Evolutionary conservation across 2,113 vertebrate genomes (phyloP), one percentile per base, ranked within the genome.

Genomic region (Seriola rivoliana): DNA sequence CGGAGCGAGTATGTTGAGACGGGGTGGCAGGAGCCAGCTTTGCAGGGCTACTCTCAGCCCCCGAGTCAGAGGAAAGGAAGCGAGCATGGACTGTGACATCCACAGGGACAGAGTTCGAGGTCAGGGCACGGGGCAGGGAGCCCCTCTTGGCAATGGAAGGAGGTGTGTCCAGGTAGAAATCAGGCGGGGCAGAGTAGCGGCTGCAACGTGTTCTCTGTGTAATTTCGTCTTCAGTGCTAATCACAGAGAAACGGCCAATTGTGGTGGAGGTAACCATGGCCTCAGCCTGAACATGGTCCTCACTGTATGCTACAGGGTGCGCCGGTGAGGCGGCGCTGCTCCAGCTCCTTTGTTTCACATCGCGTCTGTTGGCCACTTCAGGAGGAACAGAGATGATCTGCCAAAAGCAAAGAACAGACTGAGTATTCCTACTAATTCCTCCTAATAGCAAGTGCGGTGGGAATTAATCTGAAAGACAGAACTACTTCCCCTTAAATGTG

Each of bases 171-270:
- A 98, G 89, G 91, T 97, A 99, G 83, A 99, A 97, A 0, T 98
- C 98, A 0, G 98, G 98, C 0, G 98, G 97, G 0, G 98, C 97
- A 0, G 98, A 99, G 92, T 98, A 99, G 65, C 98, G 94, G 89
- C 97, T 93, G 93, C 95, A 96, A 10, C 96, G 96, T 0, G 95
- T 96, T 4, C 94, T 93, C 84, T 96, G 91, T 1, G 97, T 97
- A 54, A 96, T 92, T n/a, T 97, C 97, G 0, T 98, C 97, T 78
- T 97, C 96, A 0, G 93, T 95, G 95, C 96, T 98, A 71, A 97
- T 89, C 52, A 98, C 98, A 0, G 97, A 98, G 92, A 99, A 99
- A 75, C 98, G 97, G 72, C 98, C 98, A 52, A 99, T 97, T 0
- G 96, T 98, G 82, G 96, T 97, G 90, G 96, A 96, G 34, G 96